phyloP scores from a whole-genome alignment of 2,113 vertebrate genomes.

The Theristicus caerulescens region DNA sequence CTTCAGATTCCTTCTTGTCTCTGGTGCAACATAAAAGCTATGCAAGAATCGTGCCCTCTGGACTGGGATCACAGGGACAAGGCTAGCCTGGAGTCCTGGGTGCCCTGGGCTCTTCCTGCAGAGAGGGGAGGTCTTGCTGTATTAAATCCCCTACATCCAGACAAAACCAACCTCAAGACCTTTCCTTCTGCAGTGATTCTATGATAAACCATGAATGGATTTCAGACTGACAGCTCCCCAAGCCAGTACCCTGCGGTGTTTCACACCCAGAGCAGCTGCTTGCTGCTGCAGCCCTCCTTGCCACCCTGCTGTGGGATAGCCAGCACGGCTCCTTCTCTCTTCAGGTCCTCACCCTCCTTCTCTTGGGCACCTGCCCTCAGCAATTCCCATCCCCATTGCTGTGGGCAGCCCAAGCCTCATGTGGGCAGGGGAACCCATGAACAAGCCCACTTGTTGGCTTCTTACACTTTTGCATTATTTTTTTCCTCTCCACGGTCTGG shows the following conservation, averaged over 20 bases:
- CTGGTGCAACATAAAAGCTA: background rate
- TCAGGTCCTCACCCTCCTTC: background rate
- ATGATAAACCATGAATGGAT: background rate
- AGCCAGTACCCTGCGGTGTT: accelerated
- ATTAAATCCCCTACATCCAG: background rate
- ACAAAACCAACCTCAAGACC: background rate
- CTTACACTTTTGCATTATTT: background rate
- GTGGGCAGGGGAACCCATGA: background rate
- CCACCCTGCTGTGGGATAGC: accelerated
- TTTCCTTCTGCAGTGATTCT: background rate
- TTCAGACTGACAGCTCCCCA: accelerated
- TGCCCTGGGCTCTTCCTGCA: background rate
- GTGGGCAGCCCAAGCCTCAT: background rate
- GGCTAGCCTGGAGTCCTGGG: background rate
- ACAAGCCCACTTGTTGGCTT: background rate
- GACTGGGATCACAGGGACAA: background rate
- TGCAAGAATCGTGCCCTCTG: accelerated
- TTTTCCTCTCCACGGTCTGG: background rate
- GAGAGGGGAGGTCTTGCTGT: background rate
- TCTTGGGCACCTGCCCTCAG: background rate
- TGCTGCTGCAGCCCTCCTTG: background rate
- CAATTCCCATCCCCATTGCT: background rate
- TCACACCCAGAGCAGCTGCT: too few relatives aligned
- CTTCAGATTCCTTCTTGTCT: background rate
- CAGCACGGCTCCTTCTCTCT: background rate